Percentiles rank a stretch among this genome's conserved stretches.
Conservation (phyloP, 2,113 vertebrate genomes). For the Forbesichthys papilliferus region DNA sequence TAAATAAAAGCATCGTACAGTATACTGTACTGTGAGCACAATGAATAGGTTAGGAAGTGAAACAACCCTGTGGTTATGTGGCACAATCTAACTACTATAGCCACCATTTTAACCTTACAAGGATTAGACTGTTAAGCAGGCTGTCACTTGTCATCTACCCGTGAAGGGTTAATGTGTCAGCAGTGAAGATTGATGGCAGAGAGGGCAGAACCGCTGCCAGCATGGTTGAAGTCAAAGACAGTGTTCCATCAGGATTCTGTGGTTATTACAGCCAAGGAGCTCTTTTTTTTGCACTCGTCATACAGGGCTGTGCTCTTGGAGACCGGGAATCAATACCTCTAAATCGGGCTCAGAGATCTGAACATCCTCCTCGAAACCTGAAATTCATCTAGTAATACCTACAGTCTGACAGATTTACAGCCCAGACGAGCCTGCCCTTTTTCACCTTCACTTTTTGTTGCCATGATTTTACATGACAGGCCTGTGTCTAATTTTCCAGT, state of each 20-base stretch:
- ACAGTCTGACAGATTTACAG: conserved; percentile 29
- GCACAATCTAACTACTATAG: not conserved
- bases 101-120: conserved; percentile 11
- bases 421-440: conserved; percentile 6
- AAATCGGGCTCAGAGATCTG: conserved; percentile 65
- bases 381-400: conserved; percentile 34
- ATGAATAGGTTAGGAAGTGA: not conserved
- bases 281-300: conserved; percentile 53
- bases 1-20: no score
- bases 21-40: not conserved
- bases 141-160: conserved; percentile 44
- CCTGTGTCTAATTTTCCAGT: conserved; percentile 59
- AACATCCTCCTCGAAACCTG: conserved; percentile 42
- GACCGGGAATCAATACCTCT: conserved; percentile 69
- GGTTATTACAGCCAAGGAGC: conserved; percentile 59
- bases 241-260: conserved; percentile 44
- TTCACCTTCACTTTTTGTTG: conserved; percentile 54
- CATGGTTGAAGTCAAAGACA: conserved; percentile 40
- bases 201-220: conserved; percentile 35
- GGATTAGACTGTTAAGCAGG: conserved; percentile 3
- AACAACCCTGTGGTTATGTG: no score
- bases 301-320: conserved; percentile 46
- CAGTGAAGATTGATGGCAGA: conserved; percentile 41
- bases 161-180: conserved; percentile 42
- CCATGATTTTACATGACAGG: conserved; percentile 58